Base-by-base conservation (phyloP, 2,888 invertebrate species). In the Polymixis lichenea region DNA sequence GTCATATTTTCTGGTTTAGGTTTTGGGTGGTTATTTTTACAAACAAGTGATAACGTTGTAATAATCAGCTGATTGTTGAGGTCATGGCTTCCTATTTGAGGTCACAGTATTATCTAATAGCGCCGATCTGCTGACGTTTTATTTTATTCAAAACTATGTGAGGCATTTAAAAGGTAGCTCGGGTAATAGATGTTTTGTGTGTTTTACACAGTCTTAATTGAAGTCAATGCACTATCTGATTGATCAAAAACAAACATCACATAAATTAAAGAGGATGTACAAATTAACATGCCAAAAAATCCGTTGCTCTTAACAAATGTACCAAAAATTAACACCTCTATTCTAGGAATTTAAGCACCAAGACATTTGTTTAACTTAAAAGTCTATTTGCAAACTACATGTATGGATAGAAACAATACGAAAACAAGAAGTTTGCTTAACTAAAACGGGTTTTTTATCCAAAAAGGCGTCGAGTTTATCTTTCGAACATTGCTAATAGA, bases 401-500 rank as follows among this genome's bases (percentile, higher is more conserved):
- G 55, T 72, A 75, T 64, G 72, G 70, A 65, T 83, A 73, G 74
- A 65, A 71, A 84, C 75, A 82, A 80, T 76, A 81, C 43, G n/a
- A 75, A 68, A 64, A 78, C 76, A 75, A 53, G 66, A 75, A 61
- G 81, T 81, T 56, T 78, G 15, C 28, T 77, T 55, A 68, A 78
- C 60, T 77, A 82, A 83, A 67, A 55, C 28, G 32, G 51, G 49
- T 70, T 67, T 74, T 60, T 80, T 75, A 49, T 53, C 51, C 43
- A 71, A 78, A 83, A 82, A 76, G 43, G 19, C 13, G 11, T 74
- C 11, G 38, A 67, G 58, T 32, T 61, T 83, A 72, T 85, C 70
- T 61, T 56, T 74, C 28, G 46, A 62, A 72, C 70, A 78, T 76
- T 58, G 81, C 78, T 87, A 88, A 84, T 87, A 85, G 87, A 80